phyloP scores from a whole-genome alignment of 2,113 vertebrate genomes.

The Spizaetus ornatus region DNA sequence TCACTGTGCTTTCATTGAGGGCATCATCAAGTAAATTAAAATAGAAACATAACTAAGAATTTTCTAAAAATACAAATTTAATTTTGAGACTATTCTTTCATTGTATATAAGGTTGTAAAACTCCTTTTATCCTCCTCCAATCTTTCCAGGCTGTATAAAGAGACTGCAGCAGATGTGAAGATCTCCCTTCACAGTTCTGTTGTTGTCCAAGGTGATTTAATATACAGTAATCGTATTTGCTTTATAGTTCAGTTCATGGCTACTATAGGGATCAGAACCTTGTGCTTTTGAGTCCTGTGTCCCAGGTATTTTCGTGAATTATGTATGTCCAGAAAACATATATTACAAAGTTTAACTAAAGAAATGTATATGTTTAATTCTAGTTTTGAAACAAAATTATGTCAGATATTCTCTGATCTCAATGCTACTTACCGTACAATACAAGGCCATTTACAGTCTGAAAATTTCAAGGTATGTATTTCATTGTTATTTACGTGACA shows the following conservation, averaged over 20 bases:
- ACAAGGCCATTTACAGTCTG: slow-evolving; percentile 97
- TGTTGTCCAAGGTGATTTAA: slow-evolving; percentile 43
- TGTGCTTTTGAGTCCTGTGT: slow-evolving; percentile 42
- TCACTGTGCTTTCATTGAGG: background rate
- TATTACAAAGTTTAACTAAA: slow-evolving; percentile 47
- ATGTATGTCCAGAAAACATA: slow-evolving; percentile 10
- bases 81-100: background rate
- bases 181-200: slow-evolving; percentile 51
- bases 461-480: slow-evolving; percentile 95
- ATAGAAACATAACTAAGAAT: background rate
- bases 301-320: slow-evolving; percentile 34
- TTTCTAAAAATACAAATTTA: background rate
- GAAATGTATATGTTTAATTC: slow-evolving; percentile 68
- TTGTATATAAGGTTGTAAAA: background rate
- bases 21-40: background rate
- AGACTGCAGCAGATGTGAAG: slow-evolving; percentile 53
- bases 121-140: slow-evolving; percentile 2
- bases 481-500: slow-evolving; percentile 29
- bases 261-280: slow-evolving; percentile 4
- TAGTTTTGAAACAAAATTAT: slow-evolving; percentile 97
- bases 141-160: slow-evolving; percentile 35
- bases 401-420: slow-evolving; percentile 97
- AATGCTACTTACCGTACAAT: slow-evolving; percentile 96
- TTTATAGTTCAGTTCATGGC: slow-evolving; percentile 39
- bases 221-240: background rate